These are phyloP conservation scores for Mystacornis crossleyi DNA, from an alignment of 2,113 vertebrate species.

Conservation along the genomic window DNA sequence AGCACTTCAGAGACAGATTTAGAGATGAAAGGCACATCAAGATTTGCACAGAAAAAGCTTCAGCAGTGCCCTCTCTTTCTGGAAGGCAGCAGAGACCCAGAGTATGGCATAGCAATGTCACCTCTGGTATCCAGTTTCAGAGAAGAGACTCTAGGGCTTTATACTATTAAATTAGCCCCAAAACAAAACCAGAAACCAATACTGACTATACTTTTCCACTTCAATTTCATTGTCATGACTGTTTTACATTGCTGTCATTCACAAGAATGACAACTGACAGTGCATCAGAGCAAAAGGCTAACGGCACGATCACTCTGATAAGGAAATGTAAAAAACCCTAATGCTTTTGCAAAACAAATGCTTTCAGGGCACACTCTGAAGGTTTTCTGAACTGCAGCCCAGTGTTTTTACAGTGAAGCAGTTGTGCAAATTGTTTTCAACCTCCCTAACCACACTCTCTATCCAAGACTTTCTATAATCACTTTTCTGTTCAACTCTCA, in stretches of 20 bases:
- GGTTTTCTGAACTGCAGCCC: constrained; percentile 1
- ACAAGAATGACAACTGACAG: rapidly evolving
- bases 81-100: not conserved
- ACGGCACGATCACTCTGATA: rapidly evolving
- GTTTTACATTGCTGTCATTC: not conserved
- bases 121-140: not conserved
- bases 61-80: not conserved
- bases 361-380: not conserved
- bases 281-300: not conserved
- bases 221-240: not conserved
- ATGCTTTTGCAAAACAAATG: not conserved
- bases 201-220: not conserved
- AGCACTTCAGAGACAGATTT: not conserved
- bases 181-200: not conserved
- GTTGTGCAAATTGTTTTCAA: constrained; percentile 1
- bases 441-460: not conserved
- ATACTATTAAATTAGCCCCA: not conserved
- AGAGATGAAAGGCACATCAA: not conserved
- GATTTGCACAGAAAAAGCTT: not conserved
- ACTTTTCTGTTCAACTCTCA: not conserved
- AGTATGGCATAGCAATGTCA: not conserved
- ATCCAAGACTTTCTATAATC: constrained; percentile 36
- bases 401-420: constrained; percentile 17
- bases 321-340: not conserved
- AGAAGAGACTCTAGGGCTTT: not conserved